Evolutionary conservation across 2,113 vertebrate species (phyloP).

Genomic region (Nesogale talazaci): DNA sequence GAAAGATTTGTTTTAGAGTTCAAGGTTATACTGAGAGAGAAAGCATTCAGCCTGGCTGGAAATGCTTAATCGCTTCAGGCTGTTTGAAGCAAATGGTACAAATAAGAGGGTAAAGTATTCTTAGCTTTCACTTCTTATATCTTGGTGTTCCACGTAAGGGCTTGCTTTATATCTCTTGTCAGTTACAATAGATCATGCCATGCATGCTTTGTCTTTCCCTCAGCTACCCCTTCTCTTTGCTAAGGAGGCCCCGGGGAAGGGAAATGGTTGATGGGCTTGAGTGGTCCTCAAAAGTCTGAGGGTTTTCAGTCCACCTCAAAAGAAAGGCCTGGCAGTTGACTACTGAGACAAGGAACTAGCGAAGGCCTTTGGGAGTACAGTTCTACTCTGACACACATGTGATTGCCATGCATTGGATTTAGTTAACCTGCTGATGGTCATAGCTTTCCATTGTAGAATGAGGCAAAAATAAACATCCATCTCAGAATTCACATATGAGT

Average conservation of each 20-base stretch:
- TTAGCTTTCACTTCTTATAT: neutral
- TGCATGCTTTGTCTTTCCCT: neutral
- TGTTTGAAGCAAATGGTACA: conserved; percentile 53
- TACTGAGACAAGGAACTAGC: neutral
- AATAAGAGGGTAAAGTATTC: neutral
- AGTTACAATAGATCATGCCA: too few relatives aligned
- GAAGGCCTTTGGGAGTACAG: neutral
- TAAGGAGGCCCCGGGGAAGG: neutral
- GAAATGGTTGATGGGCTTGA: neutral
- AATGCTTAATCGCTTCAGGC: conserved; percentile 6
- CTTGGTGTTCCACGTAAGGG: neutral
- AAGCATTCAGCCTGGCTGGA: neutral
- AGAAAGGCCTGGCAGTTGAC: neutral
- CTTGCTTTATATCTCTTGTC: neutral
- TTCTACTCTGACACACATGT: neutral
- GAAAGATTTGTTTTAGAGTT: conserved; percentile 43
- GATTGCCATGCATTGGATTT: neutral
- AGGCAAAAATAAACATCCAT: neutral
- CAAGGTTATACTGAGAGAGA: neutral
- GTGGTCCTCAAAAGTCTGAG: neutral
- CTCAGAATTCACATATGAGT: conserved; percentile 30
- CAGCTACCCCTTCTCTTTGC: neutral
- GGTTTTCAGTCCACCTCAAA: neutral
- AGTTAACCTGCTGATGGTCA: neutral
- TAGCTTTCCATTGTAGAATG: neutral